Evolutionary conservation across 2,797 vertebrate species (phyloP), one percentile per base, ranked within the genome.

Genomic region (Phrynocephalus forsythii): DNA sequence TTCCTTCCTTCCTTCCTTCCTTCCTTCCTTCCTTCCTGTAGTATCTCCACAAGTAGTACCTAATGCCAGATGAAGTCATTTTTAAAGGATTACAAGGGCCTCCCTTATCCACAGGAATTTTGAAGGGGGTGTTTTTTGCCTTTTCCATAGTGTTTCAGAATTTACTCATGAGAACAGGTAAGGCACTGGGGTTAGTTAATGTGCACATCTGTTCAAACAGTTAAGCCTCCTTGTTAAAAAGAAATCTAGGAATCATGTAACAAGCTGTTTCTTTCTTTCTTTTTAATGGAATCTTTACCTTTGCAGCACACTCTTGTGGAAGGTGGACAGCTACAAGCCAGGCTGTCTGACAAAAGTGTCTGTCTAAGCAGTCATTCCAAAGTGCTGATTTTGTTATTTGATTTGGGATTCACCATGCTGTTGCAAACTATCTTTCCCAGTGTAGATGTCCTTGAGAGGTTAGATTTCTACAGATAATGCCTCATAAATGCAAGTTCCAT

Each of bases 361-460:
- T 94, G 86, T 94, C 96, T 93, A 97, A 97, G 95, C 95, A 96
- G 91, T 94, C 84, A 0, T 94, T 92, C 95, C 96, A 95, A 97
- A 96, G 92, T 96, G 96, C 96, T 97, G 96, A 97, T 96, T 96
- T 94, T 95, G 94, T 95, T 96, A 97, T 97, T 97, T 96, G 96
- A 97, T 96, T 96, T 96, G 97, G 95, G 97, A 97, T 96, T 96
- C 96, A 96, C 95, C 95, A 96, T 95, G 96, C 96, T 96, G 95
- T 96, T 96, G 94, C 96, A 94, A 96, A 95, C 96, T 96, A 96
- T 96, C 96, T 96, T 96, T 97, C 94, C 90, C 95, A 95, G 94
- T 96, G 96, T 95, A 95, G 86, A 83, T 50, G 96, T 96, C 97
- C 96, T 97, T 97, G 96, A 96, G 95, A 97, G 96, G 96, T 97